Evolutionary conservation across 2,888 invertebrate genomes (phyloP).

Genomic region (Linnaemya vulpina): DNA sequence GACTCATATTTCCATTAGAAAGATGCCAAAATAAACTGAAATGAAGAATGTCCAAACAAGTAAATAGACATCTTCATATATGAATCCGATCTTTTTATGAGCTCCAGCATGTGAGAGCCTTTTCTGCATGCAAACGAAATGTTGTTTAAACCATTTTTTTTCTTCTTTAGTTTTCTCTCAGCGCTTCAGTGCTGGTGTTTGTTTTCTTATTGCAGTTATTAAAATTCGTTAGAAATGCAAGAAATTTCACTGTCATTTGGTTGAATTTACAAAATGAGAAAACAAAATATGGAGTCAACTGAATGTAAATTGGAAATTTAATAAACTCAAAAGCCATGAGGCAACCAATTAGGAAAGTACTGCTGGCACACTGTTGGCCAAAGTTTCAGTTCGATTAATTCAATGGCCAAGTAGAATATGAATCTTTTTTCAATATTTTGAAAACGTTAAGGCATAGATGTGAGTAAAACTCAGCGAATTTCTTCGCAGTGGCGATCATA

Average conservation of each 20-base stretch:
- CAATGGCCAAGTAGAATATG: not conserved
- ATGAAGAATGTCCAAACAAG: conserved; percentile 36
- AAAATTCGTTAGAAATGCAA: conserved; percentile 8
- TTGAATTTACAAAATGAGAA: conserved; percentile 49
- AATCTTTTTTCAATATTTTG: not conserved
- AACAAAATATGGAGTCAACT: conserved; percentile 26
- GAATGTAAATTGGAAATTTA: conserved; percentile 53
- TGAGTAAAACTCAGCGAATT: too few species aligned
- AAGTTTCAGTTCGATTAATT: not conserved
- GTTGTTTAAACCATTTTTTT: conserved; percentile 14
- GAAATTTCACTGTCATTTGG: conserved; percentile 63
- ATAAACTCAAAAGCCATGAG: conserved; percentile 21
- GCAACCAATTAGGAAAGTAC: conserved; percentile 5
- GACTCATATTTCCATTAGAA: conserved; percentile 46
- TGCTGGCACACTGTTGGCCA: not conserved
- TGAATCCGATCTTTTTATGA: conserved; percentile 34
- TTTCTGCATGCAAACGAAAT: conserved; percentile 36
- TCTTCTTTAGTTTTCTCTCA: conserved; percentile 30
- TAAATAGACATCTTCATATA: conserved; percentile 55
- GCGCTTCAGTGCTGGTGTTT: not conserved
- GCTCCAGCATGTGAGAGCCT: conserved; percentile 28
- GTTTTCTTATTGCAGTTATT: conserved; percentile 16
- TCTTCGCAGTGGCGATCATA: too few species aligned
- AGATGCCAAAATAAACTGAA: conserved; percentile 34
- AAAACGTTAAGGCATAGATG: too few species aligned